A percentile compares a stretch with the other conserved stretches of the same genome.
Evolutionary conservation across 2,797 vertebrate species (phyloP).

Genomic region (Rhinichthys osculus): DNA sequence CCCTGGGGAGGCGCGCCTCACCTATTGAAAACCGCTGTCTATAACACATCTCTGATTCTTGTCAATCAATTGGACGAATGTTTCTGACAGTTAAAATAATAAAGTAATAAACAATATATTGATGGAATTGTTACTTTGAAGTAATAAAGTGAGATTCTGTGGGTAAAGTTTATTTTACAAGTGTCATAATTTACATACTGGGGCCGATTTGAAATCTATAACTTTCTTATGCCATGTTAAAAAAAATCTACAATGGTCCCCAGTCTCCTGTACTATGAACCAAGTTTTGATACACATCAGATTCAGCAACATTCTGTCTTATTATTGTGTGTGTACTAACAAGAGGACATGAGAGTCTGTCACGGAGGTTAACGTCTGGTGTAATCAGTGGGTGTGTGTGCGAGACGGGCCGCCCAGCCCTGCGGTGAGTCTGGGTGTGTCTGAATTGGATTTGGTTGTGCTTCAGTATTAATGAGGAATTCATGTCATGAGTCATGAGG

Average conservation of each 20-base stretch:
- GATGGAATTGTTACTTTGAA: not conserved
- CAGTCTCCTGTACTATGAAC: not conserved
- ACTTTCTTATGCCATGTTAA: not conserved
- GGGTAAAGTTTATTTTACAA: not conserved
- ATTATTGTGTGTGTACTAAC: not conserved
- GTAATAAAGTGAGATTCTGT: not conserved
- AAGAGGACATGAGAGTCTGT: not conserved
- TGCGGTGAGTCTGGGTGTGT: constrained; percentile 36
- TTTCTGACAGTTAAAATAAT: not conserved
- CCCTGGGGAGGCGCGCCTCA: no score
- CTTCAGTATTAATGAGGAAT: constrained; percentile 33
- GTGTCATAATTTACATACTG: not conserved
- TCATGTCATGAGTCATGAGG: constrained; percentile 39
- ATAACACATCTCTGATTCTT: not conserved
- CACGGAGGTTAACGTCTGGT: not conserved
- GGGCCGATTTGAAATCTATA: not conserved
- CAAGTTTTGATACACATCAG: not conserved
- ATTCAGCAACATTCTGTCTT: not conserved
- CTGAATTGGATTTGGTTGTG: constrained; percentile 17
- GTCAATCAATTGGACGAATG: not conserved
- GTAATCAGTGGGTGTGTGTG: constrained; percentile 33
- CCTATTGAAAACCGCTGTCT: no score
- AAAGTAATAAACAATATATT: not conserved
- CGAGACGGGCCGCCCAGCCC: constrained; percentile 20
- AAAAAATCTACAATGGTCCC: not conserved